Base-by-base conservation (phyloP, 2,888 invertebrate genomes). In the Synanthedon andrenaeformis region DNA sequence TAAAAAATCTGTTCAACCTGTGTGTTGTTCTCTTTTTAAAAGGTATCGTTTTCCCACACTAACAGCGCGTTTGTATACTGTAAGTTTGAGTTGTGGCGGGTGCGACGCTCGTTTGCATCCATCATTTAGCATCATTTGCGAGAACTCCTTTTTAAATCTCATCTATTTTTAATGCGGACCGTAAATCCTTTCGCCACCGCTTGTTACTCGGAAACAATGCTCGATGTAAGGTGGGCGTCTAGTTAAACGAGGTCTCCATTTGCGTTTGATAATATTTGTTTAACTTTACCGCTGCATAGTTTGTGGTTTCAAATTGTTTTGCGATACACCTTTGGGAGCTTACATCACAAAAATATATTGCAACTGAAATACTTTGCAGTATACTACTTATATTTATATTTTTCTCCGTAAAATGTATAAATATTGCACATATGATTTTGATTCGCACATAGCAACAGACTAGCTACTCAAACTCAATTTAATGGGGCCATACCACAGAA, bases 81-180 rank as follows among this genome's bases (percentile, higher is more conserved):
- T 58, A 62, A 63, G 61, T 61, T 60, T 59, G 57, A 56, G 52
- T 35, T 35, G 35, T 35, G 49, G 55, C 55, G 60, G 61, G 59
- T 62, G 53, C 51, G 13, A 55, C 61, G 82, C 76, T 61, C 70
- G 76, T 79, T 69, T 76, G 67, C 61, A 54, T 3, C 49, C 23
- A 73, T 70, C 79, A 77, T 82, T 82, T 76, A 79, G 69, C 82
- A 82, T 82, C 84, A 82, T 86, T 84, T 83, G 76, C 73, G 76
- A 71, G 68, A 71, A 73, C 70, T 72, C 75, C 74, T 74, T 81
- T 82, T 83, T 79, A 80, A 78, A 77, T 74, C 76, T 81, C 82
- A 82, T 82, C 79, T 79, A 79, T 76, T 79, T 78, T 82, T 78
- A 83, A 82, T 77, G 76, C 76, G 69, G 66, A 68, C 69, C 65